Conservation (phyloP, 2,888 invertebrate genomes). For the Platycheirus albimanus region DNA sequence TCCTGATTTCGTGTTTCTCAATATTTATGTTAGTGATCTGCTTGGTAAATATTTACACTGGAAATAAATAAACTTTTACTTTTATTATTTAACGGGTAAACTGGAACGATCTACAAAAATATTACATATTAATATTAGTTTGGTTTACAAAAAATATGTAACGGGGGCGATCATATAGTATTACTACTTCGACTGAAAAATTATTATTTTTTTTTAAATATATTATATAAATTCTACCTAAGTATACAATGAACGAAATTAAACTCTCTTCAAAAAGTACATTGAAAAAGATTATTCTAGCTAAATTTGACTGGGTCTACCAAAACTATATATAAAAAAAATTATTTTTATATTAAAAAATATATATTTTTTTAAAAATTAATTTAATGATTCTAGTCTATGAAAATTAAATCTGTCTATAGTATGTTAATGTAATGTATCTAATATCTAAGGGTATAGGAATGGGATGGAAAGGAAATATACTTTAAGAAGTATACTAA, state of each 20-base stretch:
- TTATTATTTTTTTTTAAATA: too few species aligned
- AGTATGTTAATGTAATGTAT: slow-evolving; percentile 73
- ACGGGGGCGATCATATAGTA: slow-evolving; percentile 34
- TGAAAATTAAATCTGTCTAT: slow-evolving; percentile 67
- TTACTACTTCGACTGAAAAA: slow-evolving; percentile 39
- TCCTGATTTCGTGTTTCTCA: slow-evolving; percentile 42
- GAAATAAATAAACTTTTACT: slow-evolving; percentile 39
- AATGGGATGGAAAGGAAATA: slow-evolving; percentile 49
- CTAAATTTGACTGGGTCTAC: slow-evolving; percentile 41
- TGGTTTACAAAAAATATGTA: slow-evolving; percentile 20
- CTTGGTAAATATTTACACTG: slow-evolving; percentile 67
- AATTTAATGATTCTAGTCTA: slow-evolving; percentile 58
- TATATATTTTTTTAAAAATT: slow-evolving; percentile 9
- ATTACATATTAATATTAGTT: slow-evolving; percentile 20
- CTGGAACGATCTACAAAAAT: slow-evolving; percentile 59
- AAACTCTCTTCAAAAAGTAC: slow-evolving; percentile 64
- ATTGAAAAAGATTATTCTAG: slow-evolving; percentile 51
- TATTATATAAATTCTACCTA: slow-evolving; percentile 51
- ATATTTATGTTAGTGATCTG: slow-evolving; percentile 28
- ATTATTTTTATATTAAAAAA: slow-evolving; percentile 16
- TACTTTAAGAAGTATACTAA: slow-evolving; percentile 64
- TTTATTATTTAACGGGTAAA: slow-evolving; percentile 33
- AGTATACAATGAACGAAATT: slow-evolving; percentile 57
- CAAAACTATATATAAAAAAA: slow-evolving; percentile 8
- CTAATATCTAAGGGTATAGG: slow-evolving; percentile 66